Conservation (phyloP, 2,113 vertebrate genomes). For the Podarcis raffonei region DNA sequence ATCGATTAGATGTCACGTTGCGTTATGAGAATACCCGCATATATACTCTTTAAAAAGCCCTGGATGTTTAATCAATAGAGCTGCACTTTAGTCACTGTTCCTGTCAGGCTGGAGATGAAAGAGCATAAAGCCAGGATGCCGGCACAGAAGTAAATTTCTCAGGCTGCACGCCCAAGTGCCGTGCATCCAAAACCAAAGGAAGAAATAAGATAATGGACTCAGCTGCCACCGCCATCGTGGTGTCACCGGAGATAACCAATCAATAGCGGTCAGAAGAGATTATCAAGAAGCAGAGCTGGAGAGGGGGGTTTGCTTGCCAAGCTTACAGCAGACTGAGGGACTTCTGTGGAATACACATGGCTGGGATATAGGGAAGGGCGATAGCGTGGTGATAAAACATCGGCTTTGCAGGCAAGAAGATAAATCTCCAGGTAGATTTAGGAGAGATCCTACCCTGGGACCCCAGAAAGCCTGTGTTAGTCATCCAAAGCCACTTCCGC, state of each 20-base stretch:
- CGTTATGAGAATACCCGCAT: constrained; percentile 30
- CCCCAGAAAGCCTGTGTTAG: no score
- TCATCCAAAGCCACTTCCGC: no score
- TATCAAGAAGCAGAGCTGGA: constrained; percentile 12
- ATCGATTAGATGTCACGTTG: constrained; percentile 67
- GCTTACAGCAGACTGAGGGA: no score
- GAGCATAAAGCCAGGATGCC: constrained; percentile 40
- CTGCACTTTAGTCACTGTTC: constrained; percentile 63
- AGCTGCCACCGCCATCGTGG: not conserved
- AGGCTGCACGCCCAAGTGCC: constrained; percentile 16
- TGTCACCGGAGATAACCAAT: constrained; percentile 10
- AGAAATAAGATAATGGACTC: constrained; percentile 41
- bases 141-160: constrained; percentile 38
- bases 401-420: no score
- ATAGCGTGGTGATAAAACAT: no score
- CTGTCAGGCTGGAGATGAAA: constrained; percentile 58
- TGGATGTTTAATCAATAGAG: constrained; percentile 67
- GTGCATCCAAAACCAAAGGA: constrained; percentile 24
- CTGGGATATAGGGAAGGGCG: no score
- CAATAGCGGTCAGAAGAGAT: constrained; percentile 20
- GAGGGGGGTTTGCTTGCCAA: no score
- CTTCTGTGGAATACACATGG: not conserved
- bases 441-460: no score
- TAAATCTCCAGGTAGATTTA: no score
- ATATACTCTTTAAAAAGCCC: constrained; percentile 33